A percentile compares a stretch with the other conserved stretches of the same genome.
These are phyloP conservation scores for Halichoerus grypus DNA, from an alignment of 2,113 vertebrate species.

Conservation along the genomic window DNA sequence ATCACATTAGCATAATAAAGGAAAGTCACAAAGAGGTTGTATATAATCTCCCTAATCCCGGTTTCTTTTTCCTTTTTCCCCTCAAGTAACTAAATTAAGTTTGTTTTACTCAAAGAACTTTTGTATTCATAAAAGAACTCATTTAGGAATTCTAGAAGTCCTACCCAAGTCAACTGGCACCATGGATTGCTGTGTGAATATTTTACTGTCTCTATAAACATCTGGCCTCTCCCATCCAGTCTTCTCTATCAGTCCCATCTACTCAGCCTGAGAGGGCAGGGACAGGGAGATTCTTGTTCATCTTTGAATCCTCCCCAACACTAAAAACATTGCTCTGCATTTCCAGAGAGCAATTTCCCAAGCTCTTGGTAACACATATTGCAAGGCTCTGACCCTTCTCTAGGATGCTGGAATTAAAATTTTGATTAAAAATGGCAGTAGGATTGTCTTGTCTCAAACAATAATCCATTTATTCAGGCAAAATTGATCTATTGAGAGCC, in stretches of 20 bases:
- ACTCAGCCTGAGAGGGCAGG: neutral
- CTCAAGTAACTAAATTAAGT: conserved; percentile 67
- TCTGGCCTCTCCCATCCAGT: conserved; percentile 5
- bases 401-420: conserved; percentile 27
- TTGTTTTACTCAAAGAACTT: conserved; percentile 73
- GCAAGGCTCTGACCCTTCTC: neutral
- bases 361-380: neutral
- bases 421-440: conserved; percentile 21
- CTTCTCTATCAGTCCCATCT: neutral
- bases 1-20: conserved; percentile 60
- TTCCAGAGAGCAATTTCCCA: neutral
- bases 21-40: conserved; percentile 58
- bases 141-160: conserved; percentile 57
- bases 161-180: neutral
- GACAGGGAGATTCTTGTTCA: conserved; percentile 12
- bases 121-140: conserved; percentile 72
- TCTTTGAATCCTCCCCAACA: neutral
- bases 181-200: conserved; percentile 51
- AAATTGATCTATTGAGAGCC: neutral
- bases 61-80: conserved; percentile 61
- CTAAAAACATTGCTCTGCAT: neutral
- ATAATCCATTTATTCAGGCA: neutral
- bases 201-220: conserved; percentile 68
- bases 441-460: neutral
- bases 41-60: conserved; percentile 29